These are phyloP conservation scores for Phenganax stokvisi DNA, from an alignment of 92 coral and sea anemone genomes.

Conservation along the genomic window DNA sequence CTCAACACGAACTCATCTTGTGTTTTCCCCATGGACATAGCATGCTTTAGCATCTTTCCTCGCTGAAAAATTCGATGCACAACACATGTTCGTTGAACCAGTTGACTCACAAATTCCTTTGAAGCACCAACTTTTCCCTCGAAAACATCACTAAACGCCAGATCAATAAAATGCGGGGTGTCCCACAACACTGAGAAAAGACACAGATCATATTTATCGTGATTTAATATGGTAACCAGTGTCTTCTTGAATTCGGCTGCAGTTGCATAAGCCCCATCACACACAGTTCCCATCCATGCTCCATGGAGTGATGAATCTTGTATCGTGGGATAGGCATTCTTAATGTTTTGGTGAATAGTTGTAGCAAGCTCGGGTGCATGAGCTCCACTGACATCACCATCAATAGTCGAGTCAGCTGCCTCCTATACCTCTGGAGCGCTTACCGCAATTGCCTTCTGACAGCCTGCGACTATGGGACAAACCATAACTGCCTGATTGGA, in stretches of 20 bases:
- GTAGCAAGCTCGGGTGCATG: conserved; percentile 24
- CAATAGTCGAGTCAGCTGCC: neutral
- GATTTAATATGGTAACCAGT: conserved; percentile 17
- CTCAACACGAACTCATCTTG: conserved; percentile 15
- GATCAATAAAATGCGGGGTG: conserved; percentile 30
- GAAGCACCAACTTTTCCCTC: conserved; percentile 31
- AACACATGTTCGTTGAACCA: conserved; percentile 30
- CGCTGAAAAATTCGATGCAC: conserved; percentile 28
- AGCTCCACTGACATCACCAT: conserved; percentile 38
- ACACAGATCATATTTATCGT: conserved; percentile 20
- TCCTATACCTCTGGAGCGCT: conserved; percentile 32
- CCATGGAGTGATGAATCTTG: conserved; percentile 19
- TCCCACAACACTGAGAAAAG: conserved; percentile 33
- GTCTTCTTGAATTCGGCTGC: conserved; percentile 20
- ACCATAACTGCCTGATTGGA: conserved; percentile 33
- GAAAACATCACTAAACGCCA: conserved; percentile 31
- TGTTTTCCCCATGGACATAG: conserved; percentile 14
- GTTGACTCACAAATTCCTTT: conserved; percentile 27
- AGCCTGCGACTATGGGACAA: conserved; percentile 27
- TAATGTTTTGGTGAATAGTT: conserved; percentile 20
- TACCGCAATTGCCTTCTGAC: conserved; percentile 28
- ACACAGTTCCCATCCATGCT: conserved; percentile 37
- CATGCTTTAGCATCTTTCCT: conserved; percentile 19
- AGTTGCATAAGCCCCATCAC: conserved; percentile 35
- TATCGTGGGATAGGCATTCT: conserved; percentile 20